Evolutionary conservation across 2,797 vertebrate genomes (phyloP).

Genomic region (Trachops cirrhosus): DNA sequence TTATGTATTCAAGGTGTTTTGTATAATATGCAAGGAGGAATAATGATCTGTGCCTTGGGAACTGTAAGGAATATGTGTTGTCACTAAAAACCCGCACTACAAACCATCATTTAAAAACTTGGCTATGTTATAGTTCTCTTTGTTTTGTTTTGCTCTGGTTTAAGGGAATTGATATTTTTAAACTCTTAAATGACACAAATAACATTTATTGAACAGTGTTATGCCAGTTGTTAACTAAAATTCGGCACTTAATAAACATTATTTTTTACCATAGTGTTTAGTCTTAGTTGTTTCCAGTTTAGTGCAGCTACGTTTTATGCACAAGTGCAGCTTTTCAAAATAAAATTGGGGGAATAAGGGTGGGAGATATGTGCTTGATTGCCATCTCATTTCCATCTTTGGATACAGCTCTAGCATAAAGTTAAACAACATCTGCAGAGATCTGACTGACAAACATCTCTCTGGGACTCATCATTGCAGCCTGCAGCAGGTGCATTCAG

Average conservation of each 20-base stretch:
- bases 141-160: not conserved
- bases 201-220: not conserved
- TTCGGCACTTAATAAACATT: not conserved
- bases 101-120: not conserved
- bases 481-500: conserved; percentile 78
- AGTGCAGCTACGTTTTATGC: conserved; percentile 52
- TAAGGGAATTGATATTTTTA: conserved; percentile 25
- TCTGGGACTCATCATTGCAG: conserved; percentile 75
- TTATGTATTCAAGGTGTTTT: conserved; percentile 13
- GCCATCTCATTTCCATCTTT: conserved; percentile 78
- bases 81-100: not conserved
- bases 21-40: not conserved
- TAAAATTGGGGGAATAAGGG: conserved; percentile 29
- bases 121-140: not conserved
- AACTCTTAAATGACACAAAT: not conserved
- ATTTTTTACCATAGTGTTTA: conserved; percentile 53
- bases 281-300: conserved; percentile 42
- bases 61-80: conserved; percentile 5
- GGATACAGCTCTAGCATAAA: conserved; percentile 74
- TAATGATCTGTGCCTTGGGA: not conserved
- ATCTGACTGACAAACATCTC: conserved; percentile 78
- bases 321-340: conserved; percentile 69
- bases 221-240: conserved; percentile 53
- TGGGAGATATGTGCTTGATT: conserved; percentile 63
- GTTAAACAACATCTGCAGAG: conserved; percentile 81